Evolutionary conservation across 2,888 invertebrate species (phyloP), one percentile per base, ranked within the genome.

Genomic region (Cantharis lateralis): DNA sequence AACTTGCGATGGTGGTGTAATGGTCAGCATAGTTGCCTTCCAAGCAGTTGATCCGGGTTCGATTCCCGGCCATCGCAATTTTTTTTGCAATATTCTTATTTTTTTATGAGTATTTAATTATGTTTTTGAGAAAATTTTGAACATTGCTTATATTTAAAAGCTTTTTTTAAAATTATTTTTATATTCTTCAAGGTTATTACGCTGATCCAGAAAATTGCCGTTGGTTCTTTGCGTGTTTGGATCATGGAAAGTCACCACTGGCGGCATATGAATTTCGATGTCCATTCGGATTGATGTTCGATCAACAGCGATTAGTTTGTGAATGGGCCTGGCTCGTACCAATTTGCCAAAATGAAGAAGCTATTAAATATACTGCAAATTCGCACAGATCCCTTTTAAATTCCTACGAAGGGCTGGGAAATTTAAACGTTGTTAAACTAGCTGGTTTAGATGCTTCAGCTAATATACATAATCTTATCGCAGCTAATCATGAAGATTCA

Each of bases 271-370:
- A 95, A 89, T 95, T 95, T 89, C 91, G 94, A 70, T 95, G 95
- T 84, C 95, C 95, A 0, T 95, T 93, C 86, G 94, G 94, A 0
- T 89, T 95, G 15, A 94, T 94, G 7, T 95, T 94, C 86, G 95
- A 95, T 84, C 93, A 94, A 70, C 89, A 89, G 0, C 90, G 91
- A 24, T 89, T 94, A 2, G 89, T 93, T 76, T 95, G 95, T 85
- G 94, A 95, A 87, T 95, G 95, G 95, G 93, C 95, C 0, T 95
- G 95, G 94, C 85, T 93, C 73, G 94, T 95, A 18, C 92, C 92
- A 10, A 85, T 82, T 80, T 88, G 88, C 74, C 84, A 78, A 4
- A 83, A 79, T 74, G 85, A 85, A 62, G 91, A 89, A 7, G 87
- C 91, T 82, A 90, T 91, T 80, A 71, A 70, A 13, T 62, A 68